Conservation (phyloP, 2,888 invertebrate species). For the Arrhopalites spinosus region DNA sequence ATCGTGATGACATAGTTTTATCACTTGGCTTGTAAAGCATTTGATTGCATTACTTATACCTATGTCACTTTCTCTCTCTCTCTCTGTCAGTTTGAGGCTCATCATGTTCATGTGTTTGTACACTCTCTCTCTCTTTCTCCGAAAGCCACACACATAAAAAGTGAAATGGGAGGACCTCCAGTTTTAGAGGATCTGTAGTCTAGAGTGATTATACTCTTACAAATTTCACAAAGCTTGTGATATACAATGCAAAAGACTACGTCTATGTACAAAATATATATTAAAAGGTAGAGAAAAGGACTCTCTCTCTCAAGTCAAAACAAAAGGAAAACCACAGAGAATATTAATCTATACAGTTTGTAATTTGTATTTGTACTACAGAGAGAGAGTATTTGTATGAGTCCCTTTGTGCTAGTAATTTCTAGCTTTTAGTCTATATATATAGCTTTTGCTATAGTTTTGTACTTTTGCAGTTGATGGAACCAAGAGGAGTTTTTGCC, state of each 20-base stretch:
- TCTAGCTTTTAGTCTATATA: not conserved
- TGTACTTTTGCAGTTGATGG: not conserved
- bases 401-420: not conserved
- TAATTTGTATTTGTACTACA: not conserved
- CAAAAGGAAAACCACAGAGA: slow-evolving; percentile 13
- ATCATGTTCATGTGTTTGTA: no score
- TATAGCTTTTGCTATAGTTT: not conserved
- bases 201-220: no score
- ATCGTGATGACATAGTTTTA: not conserved
- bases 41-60: slow-evolving; percentile 3
- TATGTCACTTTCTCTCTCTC: not conserved
- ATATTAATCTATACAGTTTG: slow-evolving; percentile 1
- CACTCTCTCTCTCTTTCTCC: no score
- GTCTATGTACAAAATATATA: no score
- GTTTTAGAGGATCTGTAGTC: no score
- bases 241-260: no score
- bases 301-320: not conserved
- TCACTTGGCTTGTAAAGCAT: not conserved
- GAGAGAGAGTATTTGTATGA: not conserved
- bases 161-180: no score
- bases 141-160: no score
- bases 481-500: no score
- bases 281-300: not conserved
- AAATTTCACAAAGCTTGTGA: no score
- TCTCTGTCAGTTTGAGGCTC: no score